Base-by-base conservation (phyloP, 1,140 invertebrate species). In the Megathymus violae region DNA sequence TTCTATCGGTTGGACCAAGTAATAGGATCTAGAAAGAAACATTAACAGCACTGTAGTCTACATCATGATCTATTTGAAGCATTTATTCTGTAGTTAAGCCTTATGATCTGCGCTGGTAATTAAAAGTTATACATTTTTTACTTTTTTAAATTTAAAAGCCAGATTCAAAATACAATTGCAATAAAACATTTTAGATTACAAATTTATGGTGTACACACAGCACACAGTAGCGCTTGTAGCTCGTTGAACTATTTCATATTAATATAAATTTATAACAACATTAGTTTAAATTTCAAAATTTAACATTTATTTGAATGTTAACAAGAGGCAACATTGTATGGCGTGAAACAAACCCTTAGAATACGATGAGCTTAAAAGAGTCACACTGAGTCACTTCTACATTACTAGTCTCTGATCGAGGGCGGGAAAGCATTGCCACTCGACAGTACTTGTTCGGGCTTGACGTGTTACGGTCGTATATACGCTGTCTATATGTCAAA, bases 361-460 rank as follows among this genome's bases (percentile, higher is more conserved):
- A 9, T 3, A 31, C 3, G 1, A 31, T 7, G 4, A 9, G 9
- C 1, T 31, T 31, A 7, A 7, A 25, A 13, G 15, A 19, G 16
- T 43, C 36, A 58, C 15, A 38, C 15, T 38, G 38, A 47, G 59
- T 63, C 56, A 13, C 50, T 31, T 68, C 66, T 68, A 52, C 60
- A 48, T 65, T 44, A 62, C 52, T 72, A 73, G 41, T 79, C 71
- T 75, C 36, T 75, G 68, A 38, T 17, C 59, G 59, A 87, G 82
- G 80, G 82, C 81, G 85, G 82, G 82, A 80, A 81, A 78, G 72
- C 52, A 62, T 79, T 75, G 62, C 44, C 73, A 71, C 54, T 65
- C 63, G 50, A 74, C 82, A 88, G 85, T 88, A 70, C 70, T 71
- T 76, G 70, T 71, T 71, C 69, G 66, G 70, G 71, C 75, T 73